phyloP scores from a whole-genome alignment of 2,888 invertebrate species.

The Spicauda simplicius region DNA sequence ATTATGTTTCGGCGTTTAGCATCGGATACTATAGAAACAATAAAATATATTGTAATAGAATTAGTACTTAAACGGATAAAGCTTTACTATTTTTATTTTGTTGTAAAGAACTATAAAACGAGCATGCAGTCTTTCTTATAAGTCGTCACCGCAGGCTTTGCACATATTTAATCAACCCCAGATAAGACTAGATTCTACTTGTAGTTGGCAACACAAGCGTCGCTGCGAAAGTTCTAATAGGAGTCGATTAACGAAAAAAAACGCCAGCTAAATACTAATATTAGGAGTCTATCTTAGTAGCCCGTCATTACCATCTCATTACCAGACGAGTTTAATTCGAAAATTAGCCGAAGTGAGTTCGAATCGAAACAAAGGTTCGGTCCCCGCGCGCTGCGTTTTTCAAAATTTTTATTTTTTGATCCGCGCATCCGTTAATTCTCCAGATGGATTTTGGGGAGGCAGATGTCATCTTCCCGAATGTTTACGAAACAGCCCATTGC shows the following conservation, averaged over 20 bases:
- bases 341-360: constrained; percentile 69
- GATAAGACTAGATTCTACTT: background rate
- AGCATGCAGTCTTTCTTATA: no score
- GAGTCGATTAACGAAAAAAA: no score
- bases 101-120: no score
- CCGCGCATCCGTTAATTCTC: constrained; percentile 68
- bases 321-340: constrained; percentile 44
- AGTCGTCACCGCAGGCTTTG: no score
- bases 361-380: constrained; percentile 52
- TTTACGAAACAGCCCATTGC: constrained; percentile 40
- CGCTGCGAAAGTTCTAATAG: no score
- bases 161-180: no score
- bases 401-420: constrained; percentile 54
- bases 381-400: constrained; percentile 61
- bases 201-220: background rate
- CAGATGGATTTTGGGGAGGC: constrained; percentile 68
- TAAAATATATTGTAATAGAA: no score
- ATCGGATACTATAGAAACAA: no score
- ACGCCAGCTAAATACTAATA: no score
- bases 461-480: constrained; percentile 42
- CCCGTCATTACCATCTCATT: constrained; percentile 22
- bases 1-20: no score
- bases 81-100: no score
- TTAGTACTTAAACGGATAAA: no score
- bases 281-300: background rate